Evolutionary conservation across 2,113 vertebrate genomes (phyloP).

Genomic region (Pseudorhombus dupliciocellatus): DNA sequence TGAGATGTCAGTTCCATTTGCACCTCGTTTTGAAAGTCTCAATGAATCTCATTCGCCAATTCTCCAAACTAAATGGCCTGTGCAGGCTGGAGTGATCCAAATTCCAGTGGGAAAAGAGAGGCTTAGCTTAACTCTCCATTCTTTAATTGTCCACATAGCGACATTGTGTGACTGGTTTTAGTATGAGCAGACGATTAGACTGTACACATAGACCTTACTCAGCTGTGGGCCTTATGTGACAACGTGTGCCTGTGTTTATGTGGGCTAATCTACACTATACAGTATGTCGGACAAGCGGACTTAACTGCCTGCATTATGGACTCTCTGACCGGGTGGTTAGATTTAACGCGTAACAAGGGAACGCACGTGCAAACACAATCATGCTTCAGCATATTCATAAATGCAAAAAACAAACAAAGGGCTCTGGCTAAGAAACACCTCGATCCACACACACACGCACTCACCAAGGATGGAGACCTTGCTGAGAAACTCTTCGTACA

Average conservation of each 20-base stretch:
- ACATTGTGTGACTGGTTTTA: constrained; percentile 61
- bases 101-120: constrained; percentile 61
- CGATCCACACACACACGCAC: constrained; percentile 45
- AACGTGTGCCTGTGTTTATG: constrained; percentile 63
- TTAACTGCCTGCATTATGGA: constrained; percentile 56
- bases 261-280: constrained; percentile 60
- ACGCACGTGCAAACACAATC: constrained; percentile 15
- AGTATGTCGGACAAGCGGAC: constrained; percentile 25
- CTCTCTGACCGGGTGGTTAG: constrained; percentile 44
- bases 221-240: constrained; percentile 50
- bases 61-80: constrained; percentile 50
- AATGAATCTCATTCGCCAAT: constrained; percentile 63
- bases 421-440: neutral
- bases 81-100: constrained; percentile 49
- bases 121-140: constrained; percentile 61
- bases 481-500: constrained; percentile 98
- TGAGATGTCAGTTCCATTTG: constrained; percentile 72
- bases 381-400: neutral
- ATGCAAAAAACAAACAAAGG: constrained; percentile 7
- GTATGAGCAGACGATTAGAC: constrained; percentile 60
- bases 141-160: constrained; percentile 60
- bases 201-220: constrained; percentile 54
- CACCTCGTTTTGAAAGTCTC: constrained; percentile 55
- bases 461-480: constrained; percentile 98
- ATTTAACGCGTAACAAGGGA: constrained; percentile 2